These are phyloP conservation scores for Scaptomyza pallida DNA, from an alignment of 1,140 invertebrate genomes.

Conservation along the genomic window DNA sequence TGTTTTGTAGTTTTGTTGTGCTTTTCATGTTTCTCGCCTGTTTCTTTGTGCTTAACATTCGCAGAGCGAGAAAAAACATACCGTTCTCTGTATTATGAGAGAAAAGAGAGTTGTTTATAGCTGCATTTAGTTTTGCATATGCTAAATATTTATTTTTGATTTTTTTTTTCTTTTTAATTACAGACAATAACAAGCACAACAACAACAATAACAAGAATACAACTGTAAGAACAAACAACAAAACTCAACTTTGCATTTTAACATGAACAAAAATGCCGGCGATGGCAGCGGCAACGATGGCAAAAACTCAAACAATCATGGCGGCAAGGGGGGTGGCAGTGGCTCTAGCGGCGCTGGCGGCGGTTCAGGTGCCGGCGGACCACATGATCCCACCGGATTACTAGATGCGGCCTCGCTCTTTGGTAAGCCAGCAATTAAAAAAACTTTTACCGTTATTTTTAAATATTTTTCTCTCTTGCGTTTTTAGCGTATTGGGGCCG, in stretches of 20 bases:
- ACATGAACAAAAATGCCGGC: constrained; percentile 84
- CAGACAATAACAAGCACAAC: constrained; percentile 51
- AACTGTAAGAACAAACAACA: constrained; percentile 15
- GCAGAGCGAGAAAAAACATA: constrained; percentile 32
- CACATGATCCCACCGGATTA: constrained; percentile 85
- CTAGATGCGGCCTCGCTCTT: constrained; percentile 88
- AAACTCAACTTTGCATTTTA: constrained; percentile 52
- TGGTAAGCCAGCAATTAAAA: constrained; percentile 82
- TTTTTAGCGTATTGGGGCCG: constrained; percentile 89
- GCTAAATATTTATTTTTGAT: background rate
- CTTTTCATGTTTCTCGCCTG: constrained; percentile 70
- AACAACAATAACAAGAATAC: constrained; percentile 12
- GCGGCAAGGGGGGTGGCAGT: constrained; percentile 50
- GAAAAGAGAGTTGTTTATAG: constrained; percentile 25
- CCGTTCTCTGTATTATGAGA: too few relatives aligned
- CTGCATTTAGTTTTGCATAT: background rate
- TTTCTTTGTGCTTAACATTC: constrained; percentile 55
- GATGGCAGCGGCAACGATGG: constrained; percentile 79
- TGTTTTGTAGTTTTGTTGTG: constrained; percentile 76
- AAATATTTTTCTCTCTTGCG: background rate
- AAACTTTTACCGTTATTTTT: background rate
- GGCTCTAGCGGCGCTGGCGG: constrained; percentile 61
- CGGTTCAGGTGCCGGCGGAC: constrained; percentile 58
- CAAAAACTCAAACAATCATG: constrained; percentile 73
- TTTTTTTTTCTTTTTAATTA: constrained; percentile 21